Evolutionary conservation across 2,113 vertebrate species (phyloP).

Genomic region (Chauna torquata): DNA sequence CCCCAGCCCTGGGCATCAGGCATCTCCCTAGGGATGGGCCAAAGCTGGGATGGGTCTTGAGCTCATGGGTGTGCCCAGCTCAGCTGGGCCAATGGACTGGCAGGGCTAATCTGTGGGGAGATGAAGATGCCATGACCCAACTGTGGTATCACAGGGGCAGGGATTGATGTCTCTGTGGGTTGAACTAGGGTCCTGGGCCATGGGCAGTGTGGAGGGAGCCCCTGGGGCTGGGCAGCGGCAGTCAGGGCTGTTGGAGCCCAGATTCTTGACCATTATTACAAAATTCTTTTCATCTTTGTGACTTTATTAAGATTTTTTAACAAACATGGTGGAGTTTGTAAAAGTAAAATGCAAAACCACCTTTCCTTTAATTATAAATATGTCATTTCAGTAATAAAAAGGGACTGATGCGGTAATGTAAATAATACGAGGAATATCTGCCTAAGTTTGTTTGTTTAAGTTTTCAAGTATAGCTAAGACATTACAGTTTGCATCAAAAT

Average conservation of each 20-base stretch:
- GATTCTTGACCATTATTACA: not conserved
- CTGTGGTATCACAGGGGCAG: rapidly evolving
- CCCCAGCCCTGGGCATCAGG: rapidly evolving
- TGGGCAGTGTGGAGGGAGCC: rapidly evolving
- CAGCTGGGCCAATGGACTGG: rapidly evolving
- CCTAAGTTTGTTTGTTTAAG: not conserved
- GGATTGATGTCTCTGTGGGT: rapidly evolving
- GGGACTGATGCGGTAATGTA: not conserved
- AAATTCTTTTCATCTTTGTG: not conserved
- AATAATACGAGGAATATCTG: not conserved
- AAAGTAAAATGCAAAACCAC: not conserved
- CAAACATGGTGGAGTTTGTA: not conserved
- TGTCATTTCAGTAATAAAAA: not conserved
- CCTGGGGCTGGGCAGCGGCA: rapidly evolving
- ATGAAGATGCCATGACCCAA: rapidly evolving
- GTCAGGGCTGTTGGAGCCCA: not conserved
- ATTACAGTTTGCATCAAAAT: not conserved
- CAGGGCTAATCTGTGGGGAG: too few relatives aligned
- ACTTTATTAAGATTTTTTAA: not conserved
- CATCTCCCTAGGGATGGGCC: rapidly evolving
- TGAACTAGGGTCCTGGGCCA: not conserved
- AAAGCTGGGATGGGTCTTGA: rapidly evolving
- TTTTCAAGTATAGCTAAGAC: not conserved
- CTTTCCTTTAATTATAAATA: not conserved
- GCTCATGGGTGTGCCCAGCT: too few relatives aligned